These are phyloP conservation scores for Dromiciops gliroides DNA, from an alignment of 2,113 vertebrate species.

Conservation along the genomic window DNA sequence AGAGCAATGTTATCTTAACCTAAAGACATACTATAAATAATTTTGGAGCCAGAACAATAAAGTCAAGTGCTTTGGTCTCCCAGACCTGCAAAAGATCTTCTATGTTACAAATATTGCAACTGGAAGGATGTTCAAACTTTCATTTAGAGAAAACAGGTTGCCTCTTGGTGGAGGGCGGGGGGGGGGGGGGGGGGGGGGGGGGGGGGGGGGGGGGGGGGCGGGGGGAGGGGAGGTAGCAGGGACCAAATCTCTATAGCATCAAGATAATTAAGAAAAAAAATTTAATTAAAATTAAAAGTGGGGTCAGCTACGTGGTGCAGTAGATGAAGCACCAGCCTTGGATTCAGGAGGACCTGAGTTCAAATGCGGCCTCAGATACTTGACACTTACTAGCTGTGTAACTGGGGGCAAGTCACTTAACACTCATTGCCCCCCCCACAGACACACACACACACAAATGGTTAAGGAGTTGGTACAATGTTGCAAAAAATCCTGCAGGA, in stretches of 20 bases:
- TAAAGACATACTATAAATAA: slow-evolving; percentile 18
- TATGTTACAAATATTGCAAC: slow-evolving; percentile 28
- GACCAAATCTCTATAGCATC: background rate
- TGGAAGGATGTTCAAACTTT: slow-evolving; percentile 9
- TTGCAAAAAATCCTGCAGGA: background rate
- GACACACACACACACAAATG: too few species aligned
- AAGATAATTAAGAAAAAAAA: slow-evolving; percentile 1
- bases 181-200: background rate
- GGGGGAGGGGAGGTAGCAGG: background rate
- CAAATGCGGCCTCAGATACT: too few species aligned
- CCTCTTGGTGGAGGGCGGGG: background rate
- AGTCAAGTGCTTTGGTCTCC: background rate
- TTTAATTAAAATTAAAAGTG: too few species aligned
- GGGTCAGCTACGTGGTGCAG: too few species aligned
- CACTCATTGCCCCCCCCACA: too few species aligned
- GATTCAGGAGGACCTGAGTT: too few species aligned
- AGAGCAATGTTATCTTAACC: slow-evolving; percentile 39
- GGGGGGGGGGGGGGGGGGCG: background rate
- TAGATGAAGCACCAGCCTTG: too few species aligned
- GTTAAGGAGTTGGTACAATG: background rate
- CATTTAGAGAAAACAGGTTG: background rate
- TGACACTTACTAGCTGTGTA: too few species aligned
- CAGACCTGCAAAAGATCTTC: background rate
- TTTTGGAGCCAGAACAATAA: slow-evolving; percentile 28
- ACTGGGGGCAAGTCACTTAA: too few species aligned